Percentiles rank a stretch among this genome's conserved stretches.
phyloP scores from a whole-genome alignment of 1,140 invertebrate genomes.

The Drosophila arizonae region DNA sequence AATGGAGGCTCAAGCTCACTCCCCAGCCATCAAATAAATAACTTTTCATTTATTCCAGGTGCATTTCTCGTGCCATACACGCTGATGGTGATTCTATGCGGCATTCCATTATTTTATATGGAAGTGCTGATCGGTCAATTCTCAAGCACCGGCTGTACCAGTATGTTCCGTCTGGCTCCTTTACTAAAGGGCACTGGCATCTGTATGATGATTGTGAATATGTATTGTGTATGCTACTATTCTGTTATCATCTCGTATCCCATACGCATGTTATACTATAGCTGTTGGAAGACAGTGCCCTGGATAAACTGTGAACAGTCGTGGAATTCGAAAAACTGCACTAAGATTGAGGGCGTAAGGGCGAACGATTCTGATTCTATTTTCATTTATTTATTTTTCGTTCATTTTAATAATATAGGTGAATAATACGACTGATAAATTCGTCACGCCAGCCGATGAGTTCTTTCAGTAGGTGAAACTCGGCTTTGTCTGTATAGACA shows the following conservation, averaged over 20 bases:
- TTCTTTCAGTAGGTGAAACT: slow-evolving; percentile 90
- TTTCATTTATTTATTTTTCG: not conserved
- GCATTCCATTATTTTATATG: slow-evolving; percentile 94
- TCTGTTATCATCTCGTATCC: slow-evolving; percentile 97
- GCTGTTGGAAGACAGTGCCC: slow-evolving; percentile 88
- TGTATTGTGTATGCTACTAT: slow-evolving; percentile 96
- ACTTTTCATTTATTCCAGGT: slow-evolving; percentile 83
- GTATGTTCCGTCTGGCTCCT: slow-evolving; percentile 88
- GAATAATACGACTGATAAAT: not conserved
- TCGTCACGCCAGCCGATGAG: slow-evolving; percentile 89
- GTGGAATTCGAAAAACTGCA: slow-evolving; percentile 93
- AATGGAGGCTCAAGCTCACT: no score
- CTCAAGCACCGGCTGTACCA: slow-evolving; percentile 91
- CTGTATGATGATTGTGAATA: slow-evolving; percentile 92
- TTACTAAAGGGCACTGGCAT: slow-evolving; percentile 95
- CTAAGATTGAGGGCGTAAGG: slow-evolving; percentile 52
- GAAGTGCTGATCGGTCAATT: slow-evolving; percentile 94
- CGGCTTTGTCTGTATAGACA: not conserved
- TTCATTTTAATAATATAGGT: slow-evolving; percentile 7
- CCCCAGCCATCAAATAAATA: no score
- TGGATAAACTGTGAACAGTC: slow-evolving; percentile 93
- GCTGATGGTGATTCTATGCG: slow-evolving; percentile 90
- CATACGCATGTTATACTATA: slow-evolving; percentile 91
- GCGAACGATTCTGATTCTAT: not conserved
- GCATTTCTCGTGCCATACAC: slow-evolving; percentile 91